Evolutionary conservation across 2,888 invertebrate genomes (phyloP).

Genomic region (Polydesmus complanatus): DNA sequence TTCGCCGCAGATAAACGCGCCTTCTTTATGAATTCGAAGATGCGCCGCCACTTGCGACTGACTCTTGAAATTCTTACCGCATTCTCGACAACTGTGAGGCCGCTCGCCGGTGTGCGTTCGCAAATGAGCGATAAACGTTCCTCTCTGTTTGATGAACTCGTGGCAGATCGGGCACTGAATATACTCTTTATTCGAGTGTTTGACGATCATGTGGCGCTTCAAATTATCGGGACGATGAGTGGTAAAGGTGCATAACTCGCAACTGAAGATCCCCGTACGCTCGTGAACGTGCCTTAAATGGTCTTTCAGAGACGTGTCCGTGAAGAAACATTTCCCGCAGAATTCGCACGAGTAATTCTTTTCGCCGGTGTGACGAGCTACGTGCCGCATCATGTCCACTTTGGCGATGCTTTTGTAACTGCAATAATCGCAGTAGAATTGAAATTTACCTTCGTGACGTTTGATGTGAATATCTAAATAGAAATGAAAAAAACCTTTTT

Average conservation of each 20-base stretch:
- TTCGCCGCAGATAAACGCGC: slow-evolving; percentile 11
- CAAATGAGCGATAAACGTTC: slow-evolving; percentile 55
- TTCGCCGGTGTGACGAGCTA: slow-evolving; percentile 18
- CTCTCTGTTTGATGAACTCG: slow-evolving; percentile 22
- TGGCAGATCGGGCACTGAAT: slow-evolving; percentile 24
- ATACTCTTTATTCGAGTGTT: slow-evolving; percentile 22
- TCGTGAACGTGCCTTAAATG: slow-evolving; percentile 36
- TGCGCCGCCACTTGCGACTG: slow-evolving; percentile 16
- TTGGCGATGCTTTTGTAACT: slow-evolving; percentile 16
- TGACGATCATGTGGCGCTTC: slow-evolving; percentile 22
- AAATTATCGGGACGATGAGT: slow-evolving; percentile 24
- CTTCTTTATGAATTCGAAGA: slow-evolving; percentile 14
- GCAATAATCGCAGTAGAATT: slow-evolving; percentile 11
- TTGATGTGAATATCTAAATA: slow-evolving; percentile 14
- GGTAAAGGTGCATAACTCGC: slow-evolving; percentile 21
- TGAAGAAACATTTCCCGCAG: slow-evolving; percentile 81
- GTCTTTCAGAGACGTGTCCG: slow-evolving; percentile 79
- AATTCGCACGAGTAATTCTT: slow-evolving; percentile 60
- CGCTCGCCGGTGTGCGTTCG: slow-evolving; percentile 59
- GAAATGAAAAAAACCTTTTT: neutral
- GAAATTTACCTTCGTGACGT: slow-evolving; percentile 14
- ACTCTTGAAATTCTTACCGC: slow-evolving; percentile 17
- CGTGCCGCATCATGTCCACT: slow-evolving; percentile 13
- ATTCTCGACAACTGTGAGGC: slow-evolving; percentile 18
- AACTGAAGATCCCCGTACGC: slow-evolving; percentile 10